phyloP scores from a whole-genome alignment of 2,888 invertebrate genomes.

The Lysandra bellargus region DNA sequence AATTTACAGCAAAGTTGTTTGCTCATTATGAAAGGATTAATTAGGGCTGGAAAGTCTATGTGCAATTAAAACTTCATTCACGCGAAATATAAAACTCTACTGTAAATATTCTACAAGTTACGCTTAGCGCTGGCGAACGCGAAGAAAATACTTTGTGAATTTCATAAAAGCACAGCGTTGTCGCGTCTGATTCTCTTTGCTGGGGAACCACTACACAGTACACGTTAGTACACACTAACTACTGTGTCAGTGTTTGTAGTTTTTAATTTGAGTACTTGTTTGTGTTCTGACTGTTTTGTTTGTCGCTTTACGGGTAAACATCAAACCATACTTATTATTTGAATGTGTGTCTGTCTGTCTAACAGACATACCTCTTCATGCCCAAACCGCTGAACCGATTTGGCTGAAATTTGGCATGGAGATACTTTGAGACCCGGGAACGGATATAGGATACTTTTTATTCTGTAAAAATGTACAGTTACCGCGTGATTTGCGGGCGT shows the following conservation, averaged over 20 bases:
- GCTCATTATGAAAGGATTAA: constrained; percentile 7
- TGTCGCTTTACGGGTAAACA: not conserved
- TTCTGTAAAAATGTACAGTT: too few species aligned
- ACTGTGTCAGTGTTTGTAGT: not conserved
- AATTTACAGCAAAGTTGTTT: not conserved
- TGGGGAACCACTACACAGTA: not conserved
- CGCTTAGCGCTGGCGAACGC: constrained; percentile 3
- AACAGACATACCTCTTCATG: too few species aligned
- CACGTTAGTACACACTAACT: not conserved
- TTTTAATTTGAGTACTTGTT: constrained; percentile 2
- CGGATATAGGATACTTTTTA: too few species aligned
- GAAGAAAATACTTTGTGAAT: constrained; percentile 16
- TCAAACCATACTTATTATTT: too few species aligned
- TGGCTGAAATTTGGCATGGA: too few species aligned
- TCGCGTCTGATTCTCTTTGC: not conserved
- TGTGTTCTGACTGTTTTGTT: not conserved
- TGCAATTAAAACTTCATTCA: constrained; percentile 25
- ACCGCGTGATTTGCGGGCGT: too few species aligned
- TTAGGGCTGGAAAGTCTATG: constrained; percentile 10
- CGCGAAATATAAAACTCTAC: constrained; percentile 11
- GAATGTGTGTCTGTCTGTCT: too few species aligned
- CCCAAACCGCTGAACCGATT: too few species aligned
- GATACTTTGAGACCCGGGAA: too few species aligned
- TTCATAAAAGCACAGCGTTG: constrained; percentile 9
- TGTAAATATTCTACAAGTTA: constrained; percentile 16